Conservation (phyloP, 2,113 vertebrate species). For the Ginglymostoma cirratum region DNA sequence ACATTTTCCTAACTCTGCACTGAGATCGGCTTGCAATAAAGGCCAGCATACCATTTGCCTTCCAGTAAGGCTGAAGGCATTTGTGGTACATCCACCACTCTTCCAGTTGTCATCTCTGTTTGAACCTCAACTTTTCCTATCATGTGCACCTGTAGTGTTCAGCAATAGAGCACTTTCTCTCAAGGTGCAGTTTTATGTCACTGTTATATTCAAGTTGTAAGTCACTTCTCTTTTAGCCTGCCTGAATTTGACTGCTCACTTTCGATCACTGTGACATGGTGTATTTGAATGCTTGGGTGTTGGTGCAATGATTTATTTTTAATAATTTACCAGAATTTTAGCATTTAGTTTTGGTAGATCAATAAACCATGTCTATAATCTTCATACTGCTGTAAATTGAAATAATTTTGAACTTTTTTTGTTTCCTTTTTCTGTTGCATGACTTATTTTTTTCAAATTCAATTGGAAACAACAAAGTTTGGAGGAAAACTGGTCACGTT, state of each 20-base stretch:
- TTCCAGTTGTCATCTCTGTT: neutral
- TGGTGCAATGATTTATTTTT: neutral
- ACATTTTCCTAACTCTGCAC: too few species aligned
- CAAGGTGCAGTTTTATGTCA: neutral
- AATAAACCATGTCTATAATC: neutral
- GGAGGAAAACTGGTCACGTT: conserved; percentile 87
- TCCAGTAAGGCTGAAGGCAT: neutral
- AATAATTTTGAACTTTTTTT: neutral
- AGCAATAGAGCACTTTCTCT: neutral
- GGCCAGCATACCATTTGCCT: too few species aligned
- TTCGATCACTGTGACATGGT: neutral
- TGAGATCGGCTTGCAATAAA: too few species aligned
- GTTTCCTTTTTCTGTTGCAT: neutral
- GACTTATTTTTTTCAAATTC: too few species aligned
- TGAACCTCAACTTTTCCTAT: neutral
- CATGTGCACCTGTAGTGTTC: neutral
- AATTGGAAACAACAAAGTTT: too few species aligned
- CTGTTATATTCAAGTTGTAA: neutral
- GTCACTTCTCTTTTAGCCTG: neutral
- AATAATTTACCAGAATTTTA: neutral
- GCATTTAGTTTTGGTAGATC: neutral
- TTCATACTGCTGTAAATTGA: neutral
- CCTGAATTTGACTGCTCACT: neutral
- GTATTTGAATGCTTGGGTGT: neutral
- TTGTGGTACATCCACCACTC: neutral